Base-by-base conservation (phyloP, 2,888 invertebrate species). In the Mantis religiosa region DNA sequence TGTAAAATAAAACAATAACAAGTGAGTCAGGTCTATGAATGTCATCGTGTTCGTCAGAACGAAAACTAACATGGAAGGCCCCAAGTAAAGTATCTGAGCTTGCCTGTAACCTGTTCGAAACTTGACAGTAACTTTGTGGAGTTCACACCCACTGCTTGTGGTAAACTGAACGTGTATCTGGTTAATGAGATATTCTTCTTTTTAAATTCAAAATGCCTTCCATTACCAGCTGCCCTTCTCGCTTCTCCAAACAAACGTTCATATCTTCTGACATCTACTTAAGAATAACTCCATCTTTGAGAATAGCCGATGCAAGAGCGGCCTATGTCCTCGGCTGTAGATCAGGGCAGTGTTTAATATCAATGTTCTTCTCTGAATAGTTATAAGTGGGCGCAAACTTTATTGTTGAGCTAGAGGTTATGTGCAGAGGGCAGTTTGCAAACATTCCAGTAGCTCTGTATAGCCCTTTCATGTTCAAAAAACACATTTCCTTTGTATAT, bases 211-310 rank as follows among this genome's bases (percentile, higher is more conserved):
- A 87, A 87, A 87, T 34, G 82, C 41, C 87, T 87, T 87, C 87
- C 82, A 87, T 87, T 87, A 87, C 87, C 87, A 34, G 87, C 81
- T 87, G 87, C 41, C 54, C 54, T 71, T 71, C 54, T 86, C 28
- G 25, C 87, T 87, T 54, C 84, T 87, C 28, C 85, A 83, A 88
- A 87, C 85, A 85, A 41, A 47, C 83, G 34, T 84, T 88, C 88
- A 88, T 88, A 34, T 84, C 54, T 85, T 88, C 85, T 88, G 88
- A 88, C 88, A 84, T 71, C 88, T 84, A 88, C 88, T 88, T 88
- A 88, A 84, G 84, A 71, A 27, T 20, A 30, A 82, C 71, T n/a
- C 82, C 87, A 82, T 28, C 34, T 85, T 30, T n/a, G n/a, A 12
- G 6, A 0, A n/a, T 1, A 12, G 6, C 14, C 30, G 8, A n/a